Base-by-base conservation (phyloP, 1,140 invertebrate genomes). In the Limonius californicus region DNA sequence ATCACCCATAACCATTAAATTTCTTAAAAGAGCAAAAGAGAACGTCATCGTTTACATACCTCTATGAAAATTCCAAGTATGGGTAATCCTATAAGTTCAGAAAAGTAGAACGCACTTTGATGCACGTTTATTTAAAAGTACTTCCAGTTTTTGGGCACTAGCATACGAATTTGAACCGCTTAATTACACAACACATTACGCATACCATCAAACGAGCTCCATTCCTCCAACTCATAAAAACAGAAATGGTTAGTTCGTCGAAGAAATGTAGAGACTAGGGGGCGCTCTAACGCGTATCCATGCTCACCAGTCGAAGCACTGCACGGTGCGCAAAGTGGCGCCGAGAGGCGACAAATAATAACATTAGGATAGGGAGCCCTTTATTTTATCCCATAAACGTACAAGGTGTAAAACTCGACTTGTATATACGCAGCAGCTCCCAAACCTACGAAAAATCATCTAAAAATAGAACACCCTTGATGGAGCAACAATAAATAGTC, bases 31-130 rank as follows among this genome's bases (percentile, higher is more conserved):
- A 7, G 4, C 4, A 4, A 32, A 11, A 12, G 7, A 14, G 11
- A 39, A 39, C 35, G 35, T 39, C 35, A 39, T 39, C 35, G 35
- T 39, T 39, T 39, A 39, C 35, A 39, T 39, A 39, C 35, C 35
- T 39, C 8, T 39, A 12, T 14, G n/a, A 39, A 39, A 39, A 39
- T 39, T 12, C 2, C n/a, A 39, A 2, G 35, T 39, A 39, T 2
- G n/a, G 35, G 35, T 39, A 39, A 39, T 39, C 35, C 35, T 39
- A 39, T 6, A 12, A 9, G 8, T 39, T 9, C n/a, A 12, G 7
- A 14, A 39, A 12, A 12, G 2, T 14, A 12, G n/a, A 39, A 39
- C n/a, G 2, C 35, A 39, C 35, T 14, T 14, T 14, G 2, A 39
- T 12, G 2, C 8, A 39, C n/a, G 3, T 39, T 39, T 39, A 39